phyloP scores from a whole-genome alignment of 2,888 invertebrate species.

The Philereme vetulata region DNA sequence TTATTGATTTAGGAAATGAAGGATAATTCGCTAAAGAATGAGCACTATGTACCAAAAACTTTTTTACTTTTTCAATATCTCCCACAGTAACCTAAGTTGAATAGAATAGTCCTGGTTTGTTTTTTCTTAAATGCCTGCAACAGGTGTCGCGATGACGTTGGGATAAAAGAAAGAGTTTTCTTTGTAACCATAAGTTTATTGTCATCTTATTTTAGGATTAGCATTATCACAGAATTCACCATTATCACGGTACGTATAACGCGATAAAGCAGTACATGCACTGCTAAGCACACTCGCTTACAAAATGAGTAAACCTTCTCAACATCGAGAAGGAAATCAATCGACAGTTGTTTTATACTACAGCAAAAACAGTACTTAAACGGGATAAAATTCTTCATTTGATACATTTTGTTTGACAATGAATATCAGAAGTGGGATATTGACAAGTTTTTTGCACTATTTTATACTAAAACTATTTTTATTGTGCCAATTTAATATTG shows the following conservation, averaged over 20 bases:
- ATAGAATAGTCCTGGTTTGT: background rate
- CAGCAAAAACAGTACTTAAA: constrained; percentile 16
- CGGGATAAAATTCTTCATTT: constrained; percentile 5
- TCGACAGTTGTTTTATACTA: constrained; percentile 23
- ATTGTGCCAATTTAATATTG: constrained; percentile 16
- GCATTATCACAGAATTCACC: constrained; percentile 64
- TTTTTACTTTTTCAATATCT: background rate
- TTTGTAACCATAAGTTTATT: constrained; percentile 75
- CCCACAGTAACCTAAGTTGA: background rate
- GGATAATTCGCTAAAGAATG: background rate
- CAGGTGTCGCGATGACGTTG: constrained; percentile 57
- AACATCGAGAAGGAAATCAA: constrained; percentile 50
- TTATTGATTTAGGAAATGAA: background rate
- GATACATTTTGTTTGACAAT: constrained; percentile 16
- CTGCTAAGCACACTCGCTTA: constrained; percentile 52
- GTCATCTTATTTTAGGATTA: constrained; percentile 51
- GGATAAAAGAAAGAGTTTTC: constrained; percentile 79
- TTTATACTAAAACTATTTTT: constrained; percentile 11
- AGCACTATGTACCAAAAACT: background rate
- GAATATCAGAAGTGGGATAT: constrained; percentile 19
- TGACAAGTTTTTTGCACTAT: constrained; percentile 17
- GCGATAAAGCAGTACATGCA: constrained; percentile 56
- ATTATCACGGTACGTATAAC: constrained; percentile 9
- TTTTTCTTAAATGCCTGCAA: constrained; percentile 33
- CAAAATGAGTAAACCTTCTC: constrained; percentile 49